Evolutionary conservation across 2,113 vertebrate species (phyloP), one percentile per base, ranked within the genome.

Genomic region (Xenopus borealis): DNA sequence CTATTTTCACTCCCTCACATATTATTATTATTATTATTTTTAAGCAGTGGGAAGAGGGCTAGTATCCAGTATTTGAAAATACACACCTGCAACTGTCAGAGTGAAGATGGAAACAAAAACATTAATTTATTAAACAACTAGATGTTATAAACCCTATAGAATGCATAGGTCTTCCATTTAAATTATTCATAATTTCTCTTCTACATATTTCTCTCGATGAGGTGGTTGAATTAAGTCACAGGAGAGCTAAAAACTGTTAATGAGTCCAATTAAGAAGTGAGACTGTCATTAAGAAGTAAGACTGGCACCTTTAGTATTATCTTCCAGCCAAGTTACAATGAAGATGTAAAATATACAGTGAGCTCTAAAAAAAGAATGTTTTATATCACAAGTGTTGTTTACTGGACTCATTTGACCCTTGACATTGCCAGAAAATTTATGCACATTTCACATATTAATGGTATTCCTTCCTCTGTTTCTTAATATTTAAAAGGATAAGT

Each of bases 161-260:
- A 40, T 40, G 33, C 33, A 40, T 6, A 40, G 5, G 7, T 40
- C 33, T 40, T 40, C 2, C 33, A 40, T 40, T 40, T 40, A 40
- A 40, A 55, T n/a, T 3, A n/a, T 55, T 55, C 6, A 2, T 50
- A 50, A 50, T 4, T 6, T 55, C 14, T 55, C 7, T 55, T 16
- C 53, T n/a, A 27, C n/a, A n/a, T 44, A 64, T 52, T 70, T 40
- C 1, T 64, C 19, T 68, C 81, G 69, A 55, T 70, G 63, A 83
- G 84, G 53, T 6, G 14, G 69, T 69, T 75, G 71, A 53, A 61
- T 45, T 80, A 61, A 46, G 8, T 66, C 78, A 17, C 58, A 79
- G 76, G 75, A 71, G 81, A 86, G 82, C 67, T 73, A 83, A 73
- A 27, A 81, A 84, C 72, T 85, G 78, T 82, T 85, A 89, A 85